Evolutionary conservation across 2,888 invertebrate genomes (phyloP).

Genomic region (Brenthis hecate): DNA sequence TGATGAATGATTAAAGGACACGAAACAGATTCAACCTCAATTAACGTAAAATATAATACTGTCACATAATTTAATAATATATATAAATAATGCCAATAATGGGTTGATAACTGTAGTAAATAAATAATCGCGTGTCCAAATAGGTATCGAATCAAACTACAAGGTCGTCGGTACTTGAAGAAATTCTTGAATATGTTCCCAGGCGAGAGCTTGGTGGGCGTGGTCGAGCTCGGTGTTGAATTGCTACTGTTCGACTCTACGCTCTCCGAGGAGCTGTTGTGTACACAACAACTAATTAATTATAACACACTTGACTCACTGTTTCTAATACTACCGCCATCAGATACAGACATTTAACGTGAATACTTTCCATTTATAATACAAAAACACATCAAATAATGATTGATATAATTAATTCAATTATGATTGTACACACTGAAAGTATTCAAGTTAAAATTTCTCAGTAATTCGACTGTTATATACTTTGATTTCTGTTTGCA

Average conservation of each 20-base stretch:
- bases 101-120: background rate
- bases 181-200: constrained; percentile 97
- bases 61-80: too few species aligned
- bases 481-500: too few species aligned
- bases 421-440: too few species aligned
- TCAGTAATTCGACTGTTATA: too few species aligned
- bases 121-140: constrained; percentile 51
- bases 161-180: constrained; percentile 90
- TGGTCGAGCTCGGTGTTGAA: constrained; percentile 69
- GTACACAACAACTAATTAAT: constrained; percentile 28
- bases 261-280: constrained; percentile 64
- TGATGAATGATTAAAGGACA: too few species aligned
- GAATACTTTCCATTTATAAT: background rate
- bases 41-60: too few species aligned
- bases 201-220: constrained; percentile 90
- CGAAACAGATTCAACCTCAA: too few species aligned
- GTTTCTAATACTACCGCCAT: background rate
- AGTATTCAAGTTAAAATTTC: too few species aligned
- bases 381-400: background rate
- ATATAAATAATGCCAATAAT: too few species aligned
- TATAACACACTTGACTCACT: background rate
- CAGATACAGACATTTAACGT: background rate
- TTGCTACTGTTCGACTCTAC: constrained; percentile 74
- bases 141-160: constrained; percentile 49
- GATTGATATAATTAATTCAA: too few species aligned